Evolutionary conservation across 2,797 vertebrate species (phyloP).

Genomic region (Podargus strigoides): DNA sequence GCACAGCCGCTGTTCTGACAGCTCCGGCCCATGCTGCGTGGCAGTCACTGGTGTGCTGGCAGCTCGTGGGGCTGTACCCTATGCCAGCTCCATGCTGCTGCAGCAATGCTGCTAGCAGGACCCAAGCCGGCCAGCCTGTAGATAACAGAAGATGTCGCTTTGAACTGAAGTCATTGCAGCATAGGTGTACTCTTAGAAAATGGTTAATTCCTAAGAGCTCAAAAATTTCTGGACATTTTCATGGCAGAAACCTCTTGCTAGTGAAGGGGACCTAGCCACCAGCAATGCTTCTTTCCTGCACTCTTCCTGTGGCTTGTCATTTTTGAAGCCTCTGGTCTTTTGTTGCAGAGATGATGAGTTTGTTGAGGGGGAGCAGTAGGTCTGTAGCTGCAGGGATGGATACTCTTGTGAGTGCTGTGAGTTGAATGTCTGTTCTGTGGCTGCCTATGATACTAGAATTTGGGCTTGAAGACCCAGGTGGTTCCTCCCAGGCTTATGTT

Average conservation of each 20-base stretch:
- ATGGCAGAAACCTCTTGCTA: neutral
- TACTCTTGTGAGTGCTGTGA: neutral
- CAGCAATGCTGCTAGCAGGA: neutral
- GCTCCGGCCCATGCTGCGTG: neutral
- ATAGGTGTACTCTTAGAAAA: neutral
- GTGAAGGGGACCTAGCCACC: neutral
- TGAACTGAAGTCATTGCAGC: neutral
- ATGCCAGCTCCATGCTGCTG: neutral
- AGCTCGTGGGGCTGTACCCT: neutral
- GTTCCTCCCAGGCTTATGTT: neutral
- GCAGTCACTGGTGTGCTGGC: neutral
- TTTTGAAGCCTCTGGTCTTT: neutral
- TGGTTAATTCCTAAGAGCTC: neutral
- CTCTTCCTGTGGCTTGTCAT: neutral
- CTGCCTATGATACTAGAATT: neutral
- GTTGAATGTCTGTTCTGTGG: neutral
- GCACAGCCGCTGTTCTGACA: neutral
- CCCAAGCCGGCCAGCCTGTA: accelerated
- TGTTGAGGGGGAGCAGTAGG: neutral
- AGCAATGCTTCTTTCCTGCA: neutral
- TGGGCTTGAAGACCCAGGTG: neutral
- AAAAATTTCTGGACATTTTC: neutral
- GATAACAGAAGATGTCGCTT: neutral
- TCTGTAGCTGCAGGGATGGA: neutral
- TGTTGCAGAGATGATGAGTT: neutral